Base-by-base conservation (phyloP, 1,140 invertebrate species). In the Hyles vespertilio region DNA sequence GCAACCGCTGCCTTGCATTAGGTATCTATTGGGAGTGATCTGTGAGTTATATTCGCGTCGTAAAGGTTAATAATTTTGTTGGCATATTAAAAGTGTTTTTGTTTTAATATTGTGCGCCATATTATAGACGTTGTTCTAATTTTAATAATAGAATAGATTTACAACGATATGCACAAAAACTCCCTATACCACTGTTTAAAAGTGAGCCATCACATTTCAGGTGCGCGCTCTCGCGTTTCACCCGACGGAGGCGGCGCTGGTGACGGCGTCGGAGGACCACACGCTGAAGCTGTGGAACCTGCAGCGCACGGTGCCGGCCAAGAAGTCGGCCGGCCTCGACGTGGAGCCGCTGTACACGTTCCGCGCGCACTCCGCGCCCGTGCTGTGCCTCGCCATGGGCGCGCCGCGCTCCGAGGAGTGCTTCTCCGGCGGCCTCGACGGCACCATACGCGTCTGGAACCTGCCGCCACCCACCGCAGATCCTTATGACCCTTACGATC, bases 201-300 rank as follows among this genome's bases (percentile, higher is more conserved):
- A 55, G 22, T 45, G 4, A 33, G 3, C 4, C 2, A 0, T 51
- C 12, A 51, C 12, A 5, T 55, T 67, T 2, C 70, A 89, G 87
- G 89, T 99, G 32, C 92, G 98, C 70, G 96, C 98, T 57, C 92
- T 99, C 58, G 97, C 97, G 70, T 99, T 99, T 92, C 99, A 99
- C 91, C 98, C 98, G 44, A 94, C 94, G 56, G 98, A 99, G 86
- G 95, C 98, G 47, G 97, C 99, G 51, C 91, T 99, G 51, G 96
- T 99, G 72, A 99, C 99, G 9, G 98, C 98, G 5, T 98, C 97
- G 53, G 98, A 99, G 90, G 99, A 99, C 91, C 97, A 99, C 81
- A 99, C 98, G 50, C 91, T 99, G 0, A 99, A 99, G 92, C 89
- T 99, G 67, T 99, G 99, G 98, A 99, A 99, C 92, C 91, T 99